These are phyloP conservation scores for Leucoraja ocellata DNA, from an alignment of 2,797 vertebrate species.

Conservation along the genomic window DNA sequence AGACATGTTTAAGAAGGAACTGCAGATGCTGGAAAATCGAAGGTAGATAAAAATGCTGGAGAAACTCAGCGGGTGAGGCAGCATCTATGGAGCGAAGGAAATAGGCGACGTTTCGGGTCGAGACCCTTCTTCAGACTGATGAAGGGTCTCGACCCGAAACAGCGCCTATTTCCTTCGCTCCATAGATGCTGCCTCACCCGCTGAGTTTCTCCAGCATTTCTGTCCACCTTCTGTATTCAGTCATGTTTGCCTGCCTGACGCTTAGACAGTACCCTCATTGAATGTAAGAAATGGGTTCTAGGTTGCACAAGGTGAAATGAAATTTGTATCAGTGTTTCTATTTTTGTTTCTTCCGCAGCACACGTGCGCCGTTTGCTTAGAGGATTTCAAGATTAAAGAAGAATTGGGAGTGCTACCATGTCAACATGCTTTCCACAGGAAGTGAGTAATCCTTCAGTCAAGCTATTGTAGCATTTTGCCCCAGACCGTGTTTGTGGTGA, in stretches of 20 bases:
- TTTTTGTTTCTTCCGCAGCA: constrained; percentile 60
- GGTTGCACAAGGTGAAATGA: background rate
- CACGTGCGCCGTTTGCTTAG: constrained; percentile 85
- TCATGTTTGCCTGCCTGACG: background rate
- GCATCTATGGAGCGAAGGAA: too few species aligned
- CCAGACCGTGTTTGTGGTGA: background rate
- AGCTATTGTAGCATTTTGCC: background rate
- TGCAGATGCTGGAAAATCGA: too few species aligned
- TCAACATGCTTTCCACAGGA: constrained; percentile 85
- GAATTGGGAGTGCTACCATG: constrained; percentile 85
- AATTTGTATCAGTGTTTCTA: background rate
- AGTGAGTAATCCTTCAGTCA: constrained; percentile 60
- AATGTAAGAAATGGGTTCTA: background rate
- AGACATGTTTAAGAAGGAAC: background rate
- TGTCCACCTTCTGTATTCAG: background rate
- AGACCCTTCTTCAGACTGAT: too few species aligned
- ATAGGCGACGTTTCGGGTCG: too few species aligned
- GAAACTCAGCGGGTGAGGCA: too few species aligned
- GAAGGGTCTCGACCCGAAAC: too few species aligned
- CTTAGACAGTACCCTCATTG: background rate
- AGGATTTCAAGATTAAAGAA: constrained; percentile 83
- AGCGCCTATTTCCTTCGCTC: too few species aligned
- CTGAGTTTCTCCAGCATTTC: too few species aligned
- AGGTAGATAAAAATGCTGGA: too few species aligned
- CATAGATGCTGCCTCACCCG: too few species aligned